Evolutionary conservation across 2,888 invertebrate species (phyloP).

Genomic region (Pyralis farinalis): DNA sequence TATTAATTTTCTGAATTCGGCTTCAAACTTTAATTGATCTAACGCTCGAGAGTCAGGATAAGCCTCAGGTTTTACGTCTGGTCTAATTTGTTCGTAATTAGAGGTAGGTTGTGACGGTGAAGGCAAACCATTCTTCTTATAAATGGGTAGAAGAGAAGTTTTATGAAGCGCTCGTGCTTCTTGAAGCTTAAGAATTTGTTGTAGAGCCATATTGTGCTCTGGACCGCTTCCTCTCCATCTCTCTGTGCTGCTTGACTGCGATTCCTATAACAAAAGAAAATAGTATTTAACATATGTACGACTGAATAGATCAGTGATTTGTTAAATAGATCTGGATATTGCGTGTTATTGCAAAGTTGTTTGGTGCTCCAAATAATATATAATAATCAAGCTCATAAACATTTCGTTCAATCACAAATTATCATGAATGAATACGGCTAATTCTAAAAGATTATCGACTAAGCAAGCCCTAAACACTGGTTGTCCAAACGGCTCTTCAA

Average conservation of each 20-base stretch:
- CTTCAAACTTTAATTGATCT: slow-evolving; percentile 78
- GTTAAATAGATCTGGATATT: slow-evolving; percentile 8
- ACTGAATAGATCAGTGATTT: not conserved
- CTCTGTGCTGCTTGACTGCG: slow-evolving; percentile 90
- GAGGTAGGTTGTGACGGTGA: slow-evolving; percentile 78
- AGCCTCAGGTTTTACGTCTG: slow-evolving; percentile 42
- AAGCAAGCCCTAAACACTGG: slow-evolving; percentile 65
- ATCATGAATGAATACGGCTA: slow-evolving; percentile 52
- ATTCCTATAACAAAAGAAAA: slow-evolving; percentile 83
- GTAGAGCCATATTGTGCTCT: slow-evolving; percentile 94
- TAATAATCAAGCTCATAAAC: slow-evolving; percentile 23
- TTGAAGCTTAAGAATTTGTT: slow-evolving; percentile 94
- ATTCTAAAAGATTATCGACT: slow-evolving; percentile 61
- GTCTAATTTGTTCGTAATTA: slow-evolving; percentile 40
- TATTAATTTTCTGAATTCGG: slow-evolving; percentile 78
- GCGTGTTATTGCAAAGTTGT: slow-evolving; percentile 9
- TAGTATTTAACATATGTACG: not conserved
- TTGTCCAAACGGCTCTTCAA: slow-evolving; percentile 66
- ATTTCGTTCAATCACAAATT: slow-evolving; percentile 38
- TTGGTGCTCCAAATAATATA: slow-evolving; percentile 32
- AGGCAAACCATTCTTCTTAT: slow-evolving; percentile 70
- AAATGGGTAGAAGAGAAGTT: slow-evolving; percentile 75
- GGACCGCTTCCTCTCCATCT: slow-evolving; percentile 94
- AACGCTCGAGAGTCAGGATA: slow-evolving; percentile 62
- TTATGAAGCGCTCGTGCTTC: slow-evolving; percentile 89